phyloP scores from a whole-genome alignment of 2,888 invertebrate genomes.

The Drosophila borealis region DNA sequence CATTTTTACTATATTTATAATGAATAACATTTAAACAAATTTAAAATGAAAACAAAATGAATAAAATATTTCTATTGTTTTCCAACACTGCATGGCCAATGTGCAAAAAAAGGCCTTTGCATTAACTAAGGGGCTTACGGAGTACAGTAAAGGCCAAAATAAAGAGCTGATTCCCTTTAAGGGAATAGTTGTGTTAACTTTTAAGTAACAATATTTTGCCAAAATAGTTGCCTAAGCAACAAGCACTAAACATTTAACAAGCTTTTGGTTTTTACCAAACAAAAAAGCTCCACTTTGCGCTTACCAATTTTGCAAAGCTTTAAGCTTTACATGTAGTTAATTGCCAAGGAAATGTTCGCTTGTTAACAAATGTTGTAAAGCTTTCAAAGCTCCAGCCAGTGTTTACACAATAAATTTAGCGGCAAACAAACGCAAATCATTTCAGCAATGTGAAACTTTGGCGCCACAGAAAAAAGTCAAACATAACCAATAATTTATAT shows the following conservation, averaged over 20 bases:
- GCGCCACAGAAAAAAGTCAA: conserved; percentile 28
- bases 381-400: conserved; percentile 44
- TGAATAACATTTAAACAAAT: too few relatives aligned
- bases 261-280: not conserved
- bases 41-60: too few relatives aligned
- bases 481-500: conserved; percentile 50
- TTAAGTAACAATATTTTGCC: conserved; percentile 6
- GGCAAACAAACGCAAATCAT: conserved; percentile 11
- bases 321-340: not conserved
- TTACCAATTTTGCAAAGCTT: conserved; percentile 34
- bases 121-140: not conserved
- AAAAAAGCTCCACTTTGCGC: conserved; percentile 17
- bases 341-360: not conserved
- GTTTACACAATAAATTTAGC: conserved; percentile 32
- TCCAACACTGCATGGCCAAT: too few relatives aligned
- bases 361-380: conserved; percentile 32
- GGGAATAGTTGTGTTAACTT: not conserved
- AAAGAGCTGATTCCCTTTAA: not conserved
- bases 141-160: not conserved
- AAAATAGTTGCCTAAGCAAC: not conserved
- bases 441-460: conserved; percentile 21
- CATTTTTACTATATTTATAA: too few relatives aligned
- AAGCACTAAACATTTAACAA: conserved; percentile 2
- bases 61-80: too few relatives aligned
- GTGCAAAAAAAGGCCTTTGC: too few relatives aligned